phyloP scores from a whole-genome alignment of 1,140 invertebrate species.

The Sycophaga agraensis region DNA sequence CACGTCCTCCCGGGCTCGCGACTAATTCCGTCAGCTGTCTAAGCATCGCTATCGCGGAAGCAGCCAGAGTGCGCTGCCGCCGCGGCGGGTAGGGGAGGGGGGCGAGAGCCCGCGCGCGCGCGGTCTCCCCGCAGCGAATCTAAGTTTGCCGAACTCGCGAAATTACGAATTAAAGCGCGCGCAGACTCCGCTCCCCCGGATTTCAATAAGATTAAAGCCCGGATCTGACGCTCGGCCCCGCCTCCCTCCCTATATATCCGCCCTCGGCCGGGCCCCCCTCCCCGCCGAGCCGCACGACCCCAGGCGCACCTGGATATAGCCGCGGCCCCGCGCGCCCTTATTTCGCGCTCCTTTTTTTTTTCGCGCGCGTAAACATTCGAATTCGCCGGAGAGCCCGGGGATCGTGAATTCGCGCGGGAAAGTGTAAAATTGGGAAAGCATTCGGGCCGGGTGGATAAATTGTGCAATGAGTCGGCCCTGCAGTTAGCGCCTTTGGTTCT shows the following conservation, averaged over 20 bases:
- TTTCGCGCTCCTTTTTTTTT: no score
- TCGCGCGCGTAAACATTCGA: no score
- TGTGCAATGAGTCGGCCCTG: no score
- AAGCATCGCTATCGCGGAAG: not conserved
- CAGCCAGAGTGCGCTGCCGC: not conserved
- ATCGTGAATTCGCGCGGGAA: no score
- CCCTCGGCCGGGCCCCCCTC: no score
- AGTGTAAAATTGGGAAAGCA: no score
- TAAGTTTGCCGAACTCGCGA: slow-evolving; percentile 26
- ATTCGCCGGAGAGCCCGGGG: no score
- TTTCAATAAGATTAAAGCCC: slow-evolving; percentile 17
- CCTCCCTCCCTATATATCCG: not conserved
- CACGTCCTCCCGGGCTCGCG: not conserved
- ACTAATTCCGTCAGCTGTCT: slow-evolving; percentile 29
- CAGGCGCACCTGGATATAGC: no score
- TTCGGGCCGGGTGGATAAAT: no score
- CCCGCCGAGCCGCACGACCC: no score
- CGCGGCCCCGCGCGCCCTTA: no score
- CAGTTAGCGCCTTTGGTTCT: no score
- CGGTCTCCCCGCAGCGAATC: not conserved
- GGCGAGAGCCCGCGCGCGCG: not conserved
- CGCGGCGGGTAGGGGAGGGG: not conserved
- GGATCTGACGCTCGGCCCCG: not conserved
- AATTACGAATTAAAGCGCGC: slow-evolving; percentile 26
- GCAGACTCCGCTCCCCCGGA: not conserved